These are phyloP conservation scores for Ctenomys sociabilis DNA, from an alignment of 2,113 vertebrate genomes.

Conservation along the genomic window DNA sequence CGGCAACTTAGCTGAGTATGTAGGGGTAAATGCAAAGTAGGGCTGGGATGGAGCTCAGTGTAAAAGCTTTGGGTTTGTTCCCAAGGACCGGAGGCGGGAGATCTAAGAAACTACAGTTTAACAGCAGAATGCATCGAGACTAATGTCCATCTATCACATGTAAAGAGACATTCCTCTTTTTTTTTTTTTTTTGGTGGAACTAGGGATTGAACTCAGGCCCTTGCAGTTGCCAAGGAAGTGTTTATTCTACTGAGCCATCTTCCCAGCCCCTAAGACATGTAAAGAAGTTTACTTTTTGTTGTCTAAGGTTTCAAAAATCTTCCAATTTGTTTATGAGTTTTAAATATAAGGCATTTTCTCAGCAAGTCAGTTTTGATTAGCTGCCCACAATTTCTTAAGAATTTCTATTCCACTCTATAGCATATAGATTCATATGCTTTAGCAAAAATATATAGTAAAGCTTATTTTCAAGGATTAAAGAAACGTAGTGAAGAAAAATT, in stretches of 20 bases:
- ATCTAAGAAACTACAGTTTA: background rate
- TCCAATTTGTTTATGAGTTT: constrained; percentile 1
- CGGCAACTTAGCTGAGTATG: background rate
- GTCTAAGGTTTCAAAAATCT: constrained; percentile 24
- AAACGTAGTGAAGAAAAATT: constrained; percentile 28
- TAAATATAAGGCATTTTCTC: constrained; percentile 17
- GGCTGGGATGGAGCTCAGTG: background rate
- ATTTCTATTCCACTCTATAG: constrained; percentile 14
- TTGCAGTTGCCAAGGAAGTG: too few species aligned
- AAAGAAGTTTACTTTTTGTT: constrained; percentile 36
- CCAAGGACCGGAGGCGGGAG: background rate
- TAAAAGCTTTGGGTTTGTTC: background rate
- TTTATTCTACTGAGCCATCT: too few species aligned
- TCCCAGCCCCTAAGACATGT: too few species aligned
- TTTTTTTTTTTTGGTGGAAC: too few species aligned
- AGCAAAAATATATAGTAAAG: background rate
- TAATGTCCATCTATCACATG: background rate
- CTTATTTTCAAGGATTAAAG: constrained; percentile 38
- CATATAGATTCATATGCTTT: background rate
- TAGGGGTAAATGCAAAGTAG: background rate
- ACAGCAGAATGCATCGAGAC: background rate
- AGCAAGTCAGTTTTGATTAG: constrained; percentile 51
- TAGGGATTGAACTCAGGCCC: too few species aligned
- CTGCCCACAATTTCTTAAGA: constrained; percentile 5
- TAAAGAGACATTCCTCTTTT: too few species aligned